A percentile compares a stretch with the other conserved stretches of the same genome.
Conservation (phyloP, 2,888 invertebrate species). For the Gibbula magus region DNA sequence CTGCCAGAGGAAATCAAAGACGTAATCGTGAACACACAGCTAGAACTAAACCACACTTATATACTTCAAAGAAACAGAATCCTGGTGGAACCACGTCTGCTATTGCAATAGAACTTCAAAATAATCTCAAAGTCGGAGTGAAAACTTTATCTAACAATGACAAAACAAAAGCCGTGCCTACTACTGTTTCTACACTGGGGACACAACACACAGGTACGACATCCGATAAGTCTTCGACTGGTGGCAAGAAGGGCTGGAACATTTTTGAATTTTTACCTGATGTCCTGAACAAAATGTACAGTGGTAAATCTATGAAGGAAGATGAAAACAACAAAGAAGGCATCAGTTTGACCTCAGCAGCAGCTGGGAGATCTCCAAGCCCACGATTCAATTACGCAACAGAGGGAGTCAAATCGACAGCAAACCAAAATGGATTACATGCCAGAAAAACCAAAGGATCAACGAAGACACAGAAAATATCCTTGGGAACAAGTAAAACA, state of each 20-base stretch:
- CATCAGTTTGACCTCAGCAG: background rate
- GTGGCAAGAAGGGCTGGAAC: background rate
- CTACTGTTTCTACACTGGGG: too few species aligned
- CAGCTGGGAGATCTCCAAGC: background rate
- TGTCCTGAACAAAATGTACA: background rate
- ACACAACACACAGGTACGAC: background rate
- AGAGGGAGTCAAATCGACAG: background rate
- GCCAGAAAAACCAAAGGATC: background rate
- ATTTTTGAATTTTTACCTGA: conserved; percentile 7
- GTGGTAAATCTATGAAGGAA: background rate
- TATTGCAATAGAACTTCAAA: background rate
- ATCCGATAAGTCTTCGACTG: background rate
- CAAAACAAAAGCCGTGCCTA: background rate
- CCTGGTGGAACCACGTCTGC: background rate
- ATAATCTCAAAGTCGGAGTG: too few species aligned
- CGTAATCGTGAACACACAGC: background rate
- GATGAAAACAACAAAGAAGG: background rate
- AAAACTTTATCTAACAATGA: too few species aligned
- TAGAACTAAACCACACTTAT: background rate
- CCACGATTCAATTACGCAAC: background rate
- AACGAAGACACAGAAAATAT: background rate
- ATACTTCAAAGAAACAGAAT: background rate
- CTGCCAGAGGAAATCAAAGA: background rate
- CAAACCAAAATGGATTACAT: background rate
- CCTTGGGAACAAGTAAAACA: background rate